Evolutionary conservation across 2,797 vertebrate genomes (phyloP), one percentile per base, ranked within the genome.

Genomic region (Clarias platycephalus): DNA sequence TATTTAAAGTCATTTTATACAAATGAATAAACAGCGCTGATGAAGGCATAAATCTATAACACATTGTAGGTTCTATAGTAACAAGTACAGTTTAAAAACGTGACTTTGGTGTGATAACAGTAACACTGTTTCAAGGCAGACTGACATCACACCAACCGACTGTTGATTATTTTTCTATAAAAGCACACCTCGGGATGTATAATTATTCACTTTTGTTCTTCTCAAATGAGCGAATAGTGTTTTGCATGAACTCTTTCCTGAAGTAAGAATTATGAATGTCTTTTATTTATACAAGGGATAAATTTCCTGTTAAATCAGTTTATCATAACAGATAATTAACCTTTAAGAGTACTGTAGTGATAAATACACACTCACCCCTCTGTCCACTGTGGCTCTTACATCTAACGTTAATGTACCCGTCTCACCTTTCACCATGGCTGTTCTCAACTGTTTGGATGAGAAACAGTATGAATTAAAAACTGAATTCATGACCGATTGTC

Each of bases 391-490:
- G 0, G 96, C 94, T 88, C 96, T 96, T 90, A 98, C 93, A 37
- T 93, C 94, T 92, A 98, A 95, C 0, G 92, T 92, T 60, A 95
- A 88, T 84, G 93, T 94, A n/a, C 97, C 97, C 0, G 96, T 98
- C 89, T 98, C 93, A 49, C 97, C 95, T 9, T 94, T 97, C 92
- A 99, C 97, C 97, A 99, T 98, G n/a, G 97, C 95, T 7, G 96
- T 97, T 86, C 98, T 96, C 85, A 99, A 93, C 98, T 99, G 92
- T 1, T 79, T 49, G 44, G 1, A 85, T 49, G 84, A 67, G 86
- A 80, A 74, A 78, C 31, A 84, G 9, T 80, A 63, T 1, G 44
- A 49, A 16, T 70, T 79, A 34, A 83, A 44, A 26, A 8, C n/a
- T 37, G 12, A 15, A n/a, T 20, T 44, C 3, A 7, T 28, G 44